Percentiles rank a stretch among this genome's conserved stretches.
Evolutionary conservation across 2,113 vertebrate species (phyloP).

Genomic region (Spilogale gracilis): DNA sequence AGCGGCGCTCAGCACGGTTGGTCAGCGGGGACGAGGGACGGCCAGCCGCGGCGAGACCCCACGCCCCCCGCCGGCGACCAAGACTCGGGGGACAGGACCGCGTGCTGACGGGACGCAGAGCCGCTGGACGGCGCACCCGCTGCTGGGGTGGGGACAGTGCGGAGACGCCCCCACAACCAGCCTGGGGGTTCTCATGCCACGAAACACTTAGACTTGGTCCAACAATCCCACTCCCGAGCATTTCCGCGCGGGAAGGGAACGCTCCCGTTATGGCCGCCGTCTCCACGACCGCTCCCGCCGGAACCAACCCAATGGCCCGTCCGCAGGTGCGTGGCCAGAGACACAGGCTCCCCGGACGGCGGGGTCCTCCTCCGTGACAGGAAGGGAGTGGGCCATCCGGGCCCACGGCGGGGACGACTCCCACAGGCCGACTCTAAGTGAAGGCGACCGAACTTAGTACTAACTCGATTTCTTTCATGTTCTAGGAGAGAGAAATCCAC

Average conservation of each 20-base stretch:
- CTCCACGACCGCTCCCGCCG: accelerated
- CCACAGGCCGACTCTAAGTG: neutral
- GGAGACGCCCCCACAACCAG: neutral
- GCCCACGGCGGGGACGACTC: accelerated
- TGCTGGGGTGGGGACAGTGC: too few species aligned
- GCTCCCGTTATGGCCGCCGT: neutral
- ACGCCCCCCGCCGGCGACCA: too few species aligned
- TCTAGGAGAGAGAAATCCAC: neutral
- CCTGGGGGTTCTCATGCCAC: accelerated
- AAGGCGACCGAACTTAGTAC: neutral
- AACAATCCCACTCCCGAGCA: accelerated
- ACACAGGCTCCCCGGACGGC: accelerated
- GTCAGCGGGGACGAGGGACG: neutral
- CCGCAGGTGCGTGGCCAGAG: neutral
- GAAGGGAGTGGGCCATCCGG: accelerated
- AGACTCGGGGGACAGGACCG: neutral
- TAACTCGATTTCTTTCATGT: accelerated
- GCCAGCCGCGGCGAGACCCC: neutral
- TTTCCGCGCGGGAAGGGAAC: accelerated
- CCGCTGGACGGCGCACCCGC: too few species aligned
- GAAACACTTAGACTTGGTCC: accelerated
- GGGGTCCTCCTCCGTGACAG: accelerated
- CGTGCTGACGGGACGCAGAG: too few species aligned
- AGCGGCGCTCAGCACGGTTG: accelerated
- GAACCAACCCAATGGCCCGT: neutral